These are phyloP conservation scores for Lanius collurio DNA, from an alignment of 2,113 vertebrate species.

Conservation along the genomic window DNA sequence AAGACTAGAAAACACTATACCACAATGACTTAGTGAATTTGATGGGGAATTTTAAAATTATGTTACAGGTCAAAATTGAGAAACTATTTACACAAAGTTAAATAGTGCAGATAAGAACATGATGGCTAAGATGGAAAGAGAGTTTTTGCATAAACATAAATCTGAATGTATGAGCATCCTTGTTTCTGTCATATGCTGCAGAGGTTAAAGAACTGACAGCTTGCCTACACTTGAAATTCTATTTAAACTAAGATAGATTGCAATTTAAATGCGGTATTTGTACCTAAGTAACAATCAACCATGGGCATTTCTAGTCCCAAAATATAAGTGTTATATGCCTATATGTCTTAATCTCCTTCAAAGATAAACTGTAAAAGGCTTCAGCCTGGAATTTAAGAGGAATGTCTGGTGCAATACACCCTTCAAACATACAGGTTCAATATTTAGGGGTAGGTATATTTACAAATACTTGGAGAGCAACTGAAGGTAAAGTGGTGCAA, in stretches of 20 bases:
- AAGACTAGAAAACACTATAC: neutral
- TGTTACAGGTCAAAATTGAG: neutral
- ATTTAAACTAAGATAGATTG: conserved; percentile 1
- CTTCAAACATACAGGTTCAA: neutral
- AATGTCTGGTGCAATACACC: neutral
- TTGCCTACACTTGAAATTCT: conserved; percentile 27
- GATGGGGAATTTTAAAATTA: neutral
- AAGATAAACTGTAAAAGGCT: neutral
- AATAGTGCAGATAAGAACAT: neutral
- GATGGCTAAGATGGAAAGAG: neutral
- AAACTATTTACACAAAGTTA: neutral
- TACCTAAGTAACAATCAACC: conserved; percentile 19
- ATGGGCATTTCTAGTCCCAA: neutral
- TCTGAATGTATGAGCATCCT: neutral
- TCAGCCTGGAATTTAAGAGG: neutral
- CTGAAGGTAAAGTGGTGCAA: neutral
- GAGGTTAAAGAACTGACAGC: conserved; percentile 14
- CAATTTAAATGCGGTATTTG: neutral
- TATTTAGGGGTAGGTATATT: neutral
- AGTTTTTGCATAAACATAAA: neutral
- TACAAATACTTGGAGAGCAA: neutral
- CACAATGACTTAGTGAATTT: neutral
- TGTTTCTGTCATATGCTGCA: neutral
- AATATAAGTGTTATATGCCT: neutral
- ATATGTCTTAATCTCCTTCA: neutral